Evolutionary conservation across 2,797 vertebrate genomes (phyloP).

Genomic region (Crocidura indochinensis): DNA sequence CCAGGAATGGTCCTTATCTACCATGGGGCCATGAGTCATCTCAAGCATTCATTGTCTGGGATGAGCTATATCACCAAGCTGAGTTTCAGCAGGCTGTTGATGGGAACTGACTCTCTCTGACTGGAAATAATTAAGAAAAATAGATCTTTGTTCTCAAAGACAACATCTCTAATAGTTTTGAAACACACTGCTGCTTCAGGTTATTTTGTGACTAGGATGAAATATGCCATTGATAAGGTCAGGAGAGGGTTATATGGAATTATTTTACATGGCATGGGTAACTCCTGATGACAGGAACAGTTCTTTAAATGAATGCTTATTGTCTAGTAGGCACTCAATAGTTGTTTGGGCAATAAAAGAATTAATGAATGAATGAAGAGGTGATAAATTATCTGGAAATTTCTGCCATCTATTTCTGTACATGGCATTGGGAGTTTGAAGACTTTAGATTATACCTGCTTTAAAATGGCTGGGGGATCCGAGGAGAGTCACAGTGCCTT

Average conservation of each 20-base stretch:
- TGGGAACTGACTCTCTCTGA: slow-evolving; percentile 38
- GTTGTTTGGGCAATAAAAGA: not conserved
- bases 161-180: slow-evolving; percentile 26
- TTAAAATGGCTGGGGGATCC: not conserved
- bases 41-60: not conserved
- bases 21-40: not conserved
- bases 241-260: slow-evolving; percentile 26
- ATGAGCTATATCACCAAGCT: not conserved
- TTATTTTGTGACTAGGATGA: slow-evolving; percentile 45
- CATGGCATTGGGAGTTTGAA: not conserved
- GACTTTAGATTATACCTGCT: not conserved
- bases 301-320: not conserved
- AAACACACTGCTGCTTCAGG: slow-evolving; percentile 9
- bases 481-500: not conserved
- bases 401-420: not conserved
- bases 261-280: not conserved
- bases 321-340: not conserved
- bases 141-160: slow-evolving; percentile 7
- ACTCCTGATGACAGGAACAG: not conserved
- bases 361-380: not conserved
- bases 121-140: not conserved
- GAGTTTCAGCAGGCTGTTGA: slow-evolving; percentile 3
- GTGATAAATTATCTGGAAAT: not conserved
- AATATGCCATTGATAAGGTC: no score
- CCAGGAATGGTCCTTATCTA: not conserved